Evolutionary conservation across 2,888 invertebrate genomes (phyloP).

Genomic region (Drosophila peninsularis): DNA sequence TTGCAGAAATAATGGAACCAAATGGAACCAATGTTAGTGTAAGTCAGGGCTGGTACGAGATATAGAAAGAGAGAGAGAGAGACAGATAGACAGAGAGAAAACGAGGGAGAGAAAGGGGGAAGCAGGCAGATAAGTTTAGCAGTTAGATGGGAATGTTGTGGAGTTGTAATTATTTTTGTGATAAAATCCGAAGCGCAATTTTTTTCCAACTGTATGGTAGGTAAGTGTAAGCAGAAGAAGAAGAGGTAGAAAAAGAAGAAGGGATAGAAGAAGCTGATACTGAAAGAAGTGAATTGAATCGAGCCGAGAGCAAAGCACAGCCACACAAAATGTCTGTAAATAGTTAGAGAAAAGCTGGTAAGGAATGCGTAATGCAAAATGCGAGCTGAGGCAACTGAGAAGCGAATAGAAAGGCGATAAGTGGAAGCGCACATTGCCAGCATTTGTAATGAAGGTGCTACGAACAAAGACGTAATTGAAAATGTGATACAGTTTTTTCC

Average conservation of each 20-base stretch:
- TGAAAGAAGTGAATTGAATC: conserved; percentile 5
- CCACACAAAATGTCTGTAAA: conserved; percentile 52
- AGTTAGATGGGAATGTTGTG: conserved; percentile 24
- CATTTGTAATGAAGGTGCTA: conserved; percentile 83
- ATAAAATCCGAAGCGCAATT: conserved; percentile 80
- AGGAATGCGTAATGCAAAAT: neutral
- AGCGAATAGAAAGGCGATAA: conserved; percentile 5
- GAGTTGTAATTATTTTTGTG: conserved; percentile 79
- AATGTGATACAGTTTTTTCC: conserved; percentile 84
- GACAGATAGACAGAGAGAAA: conserved; percentile 5
- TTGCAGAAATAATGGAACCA: conserved; percentile 64
- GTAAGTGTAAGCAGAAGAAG: conserved; percentile 40
- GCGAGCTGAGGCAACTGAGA: neutral
- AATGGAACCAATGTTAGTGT: conserved; percentile 64
- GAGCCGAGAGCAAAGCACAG: conserved; percentile 23
- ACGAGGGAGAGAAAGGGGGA: neutral
- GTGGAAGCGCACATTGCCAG: conserved; percentile 44
- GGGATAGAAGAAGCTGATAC: conserved; percentile 11
- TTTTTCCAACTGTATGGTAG: conserved; percentile 74
- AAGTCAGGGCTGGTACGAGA: conserved; percentile 22
- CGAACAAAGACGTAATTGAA: conserved; percentile 84
- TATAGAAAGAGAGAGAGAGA: neutral
- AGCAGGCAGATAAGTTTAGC: conserved; percentile 7
- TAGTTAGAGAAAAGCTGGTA: conserved; percentile 39
- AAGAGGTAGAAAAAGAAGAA: neutral